phyloP scores from a whole-genome alignment of 2,113 vertebrate genomes.

The Dendrocopos noguchii region DNA sequence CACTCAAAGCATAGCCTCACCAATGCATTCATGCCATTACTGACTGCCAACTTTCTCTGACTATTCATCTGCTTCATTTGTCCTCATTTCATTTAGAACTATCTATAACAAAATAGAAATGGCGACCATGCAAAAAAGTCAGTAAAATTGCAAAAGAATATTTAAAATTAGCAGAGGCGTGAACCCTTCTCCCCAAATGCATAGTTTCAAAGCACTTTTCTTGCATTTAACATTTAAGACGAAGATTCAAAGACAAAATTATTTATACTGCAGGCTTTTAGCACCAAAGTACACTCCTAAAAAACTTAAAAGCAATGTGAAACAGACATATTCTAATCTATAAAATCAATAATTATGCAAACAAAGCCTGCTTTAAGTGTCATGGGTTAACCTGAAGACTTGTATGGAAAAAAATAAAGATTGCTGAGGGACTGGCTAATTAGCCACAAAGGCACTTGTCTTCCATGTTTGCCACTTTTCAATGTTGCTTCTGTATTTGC shows the following conservation, averaged over 20 bases:
- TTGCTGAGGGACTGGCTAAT: background rate
- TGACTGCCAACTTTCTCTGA: background rate
- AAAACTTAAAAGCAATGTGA: background rate
- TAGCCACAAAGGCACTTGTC: background rate
- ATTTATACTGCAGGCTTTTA: background rate
- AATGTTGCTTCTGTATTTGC: background rate
- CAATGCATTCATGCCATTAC: background rate
- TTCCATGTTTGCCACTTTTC: background rate
- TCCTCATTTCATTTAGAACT: background rate
- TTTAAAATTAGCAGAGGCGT: background rate
- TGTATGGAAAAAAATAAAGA: background rate
- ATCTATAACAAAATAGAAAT: background rate
- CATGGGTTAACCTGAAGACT: background rate
- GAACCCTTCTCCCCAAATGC: background rate
- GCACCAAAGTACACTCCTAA: background rate
- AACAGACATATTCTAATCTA: background rate
- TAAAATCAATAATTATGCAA: background rate
- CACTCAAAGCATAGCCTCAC: background rate
- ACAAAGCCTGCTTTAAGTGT: background rate
- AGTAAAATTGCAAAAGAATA: background rate
- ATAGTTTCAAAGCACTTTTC: background rate
- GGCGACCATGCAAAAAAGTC: background rate
- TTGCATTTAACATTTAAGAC: background rate
- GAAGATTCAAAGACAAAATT: background rate
- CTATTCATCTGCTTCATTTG: background rate